A percentile compares a stretch with the other conserved stretches of the same genome.
These are phyloP conservation scores for Sceliomorpha sp. DNA, from an alignment of 2,888 invertebrate genomes.

Conservation along the genomic window DNA sequence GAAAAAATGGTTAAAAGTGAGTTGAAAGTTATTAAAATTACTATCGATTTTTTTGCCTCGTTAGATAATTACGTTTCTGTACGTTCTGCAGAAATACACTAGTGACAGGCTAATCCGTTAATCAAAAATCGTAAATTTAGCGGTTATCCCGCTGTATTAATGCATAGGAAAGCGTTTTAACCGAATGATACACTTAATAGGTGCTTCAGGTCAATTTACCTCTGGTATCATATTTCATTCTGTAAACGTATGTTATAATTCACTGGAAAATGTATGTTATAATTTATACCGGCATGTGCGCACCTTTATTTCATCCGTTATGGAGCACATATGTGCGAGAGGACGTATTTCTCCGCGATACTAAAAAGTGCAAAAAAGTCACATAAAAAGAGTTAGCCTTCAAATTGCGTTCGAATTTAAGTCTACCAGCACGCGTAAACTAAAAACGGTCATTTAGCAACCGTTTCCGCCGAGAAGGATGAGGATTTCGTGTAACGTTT, in stretches of 20 bases:
- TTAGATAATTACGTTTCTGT: no score
- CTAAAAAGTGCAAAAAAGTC: constrained; percentile 3
- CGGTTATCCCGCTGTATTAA: no score
- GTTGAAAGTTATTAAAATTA: no score
- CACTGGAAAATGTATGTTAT: constrained; percentile 17
- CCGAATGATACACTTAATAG: constrained; percentile 11
- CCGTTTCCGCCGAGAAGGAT: no score
- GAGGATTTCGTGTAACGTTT: no score
- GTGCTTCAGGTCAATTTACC: constrained; percentile 20
- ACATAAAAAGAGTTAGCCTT: background rate
- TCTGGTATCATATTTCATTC: constrained; percentile 23
- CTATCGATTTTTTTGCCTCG: no score
- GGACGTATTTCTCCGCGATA: background rate
- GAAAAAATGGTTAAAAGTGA: background rate
- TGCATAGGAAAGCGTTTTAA: constrained; percentile 10
- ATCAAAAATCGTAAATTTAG: no score
- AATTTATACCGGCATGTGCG: constrained; percentile 11
- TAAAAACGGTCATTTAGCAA: no score
- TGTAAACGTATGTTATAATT: constrained; percentile 23
- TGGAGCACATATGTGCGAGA: background rate
- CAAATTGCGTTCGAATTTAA: background rate
- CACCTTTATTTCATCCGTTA: constrained; percentile 14
- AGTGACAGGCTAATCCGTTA: no score
- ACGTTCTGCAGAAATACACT: no score
- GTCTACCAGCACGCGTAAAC: no score